Base-by-base conservation (phyloP, 2,888 invertebrate species). In the Nineta flava region DNA sequence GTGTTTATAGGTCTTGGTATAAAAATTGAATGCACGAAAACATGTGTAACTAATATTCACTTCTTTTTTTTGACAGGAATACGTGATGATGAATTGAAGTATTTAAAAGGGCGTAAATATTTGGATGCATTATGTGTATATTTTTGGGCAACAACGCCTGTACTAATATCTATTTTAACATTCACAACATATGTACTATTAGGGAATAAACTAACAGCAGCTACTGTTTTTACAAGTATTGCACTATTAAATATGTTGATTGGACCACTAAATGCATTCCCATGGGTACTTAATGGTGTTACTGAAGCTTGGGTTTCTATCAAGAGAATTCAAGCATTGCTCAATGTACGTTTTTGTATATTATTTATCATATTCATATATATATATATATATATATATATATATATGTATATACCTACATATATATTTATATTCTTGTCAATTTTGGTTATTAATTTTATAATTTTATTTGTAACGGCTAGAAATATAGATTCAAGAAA, bases 71-170 rank as follows among this genome's bases (percentile, higher is more conserved):
- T 62, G 65, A 47, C 59, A 85, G 84, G 74, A 56, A 67, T 79
- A 15, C 75, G 87, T 46, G 69, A 69, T 16, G 69, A 71, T 42
- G 94, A 95, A 70, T 63, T 95, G 47, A 76, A 77, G 51, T 85
- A 83, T 63, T 67, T 95, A 51, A 81, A 82, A 56, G 81, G 83
- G 9, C 76, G 94, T 52, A 97, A 99, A 71, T 97, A 96, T 67
- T 68, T 99, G 55, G 97, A 99, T 70, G 97, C 97, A 1, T 69
- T 94, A 52, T 99, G 97, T 68, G 97, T 99, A 12, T 97, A 92
- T 65, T 86, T 99, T 65, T 99, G 97, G 97, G 97, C 97, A 0
- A 92, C 93, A 1, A 96, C 96, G 7, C 97, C 97, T 0, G 88
- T 96, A 21, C 64, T 92, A 16, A 88, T 92, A 59, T 83, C 90